Evolutionary conservation across 2,888 invertebrate genomes (phyloP), one percentile per base, ranked within the genome.

Genomic region (Aphidius colemani): DNA sequence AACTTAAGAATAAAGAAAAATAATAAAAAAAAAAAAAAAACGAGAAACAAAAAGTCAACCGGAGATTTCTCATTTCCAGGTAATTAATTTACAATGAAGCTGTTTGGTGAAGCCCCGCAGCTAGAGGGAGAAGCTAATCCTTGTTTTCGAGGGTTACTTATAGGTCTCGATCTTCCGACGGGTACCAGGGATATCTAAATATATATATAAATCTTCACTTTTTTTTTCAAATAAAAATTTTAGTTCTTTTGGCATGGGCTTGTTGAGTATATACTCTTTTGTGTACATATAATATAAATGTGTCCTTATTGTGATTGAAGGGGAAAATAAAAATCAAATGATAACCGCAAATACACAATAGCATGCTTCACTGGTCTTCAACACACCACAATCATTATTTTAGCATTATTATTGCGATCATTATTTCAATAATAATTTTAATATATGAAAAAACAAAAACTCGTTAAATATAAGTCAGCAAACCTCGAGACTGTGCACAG

Each of bases 71-170:
- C 78, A 80, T 82, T 81, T 82, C 80, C 81, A 81, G 80, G 75
- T 81, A 81, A 82, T 82, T 81, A 81, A 81, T 82, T 82, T 82
- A 82, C 80, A 82, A 82, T 81, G 78, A 81, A 74, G 77, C 78
- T 64, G 65, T 53, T 55, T 51, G 46, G 10, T 57, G 56, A 49
- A 39, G 57, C 53, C 49, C 60, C 10, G 40, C 57, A 57, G 44
- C 61, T 61, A 67, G 65, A 63, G 63, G 72, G 72, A 72, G 70
- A 30, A 75, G 73, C 70, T 73, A 74, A 75, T 74, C 73, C 75
- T 67, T 76, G 74, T 74, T 74, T 72, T 73, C 70, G 72, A 76
- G 78, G 75, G 76, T 78, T 78, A 74, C 77, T 78, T 75, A 73
- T 74, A 5, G 74, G 70, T 72, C 71, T 70, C 68, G 66, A 71